A percentile compares a stretch with the other conserved stretches of the same genome.
These are phyloP conservation scores for Eupithecia tripunctaria DNA, from an alignment of 2,888 invertebrate species.

Conservation along the genomic window DNA sequence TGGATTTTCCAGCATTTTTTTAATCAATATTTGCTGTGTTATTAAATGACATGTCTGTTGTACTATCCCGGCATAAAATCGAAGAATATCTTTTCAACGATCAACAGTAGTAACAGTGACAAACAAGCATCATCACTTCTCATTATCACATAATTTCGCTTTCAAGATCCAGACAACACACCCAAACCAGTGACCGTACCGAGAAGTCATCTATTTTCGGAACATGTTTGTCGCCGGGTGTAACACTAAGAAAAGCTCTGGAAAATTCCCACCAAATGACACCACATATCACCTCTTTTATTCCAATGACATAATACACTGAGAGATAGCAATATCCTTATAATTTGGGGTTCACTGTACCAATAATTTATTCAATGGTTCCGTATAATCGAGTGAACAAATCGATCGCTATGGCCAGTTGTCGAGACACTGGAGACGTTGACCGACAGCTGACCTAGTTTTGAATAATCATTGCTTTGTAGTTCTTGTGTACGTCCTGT, in stretches of 20 bases:
- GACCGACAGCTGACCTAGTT: slow-evolving; percentile 25
- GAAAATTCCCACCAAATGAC: not conserved
- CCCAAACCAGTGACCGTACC: not conserved
- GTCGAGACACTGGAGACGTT: slow-evolving; percentile 20
- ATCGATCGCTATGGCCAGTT: slow-evolving; percentile 20
- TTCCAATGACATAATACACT: not conserved
- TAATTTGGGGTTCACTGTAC: not conserved
- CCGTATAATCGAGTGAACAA: slow-evolving; percentile 16
- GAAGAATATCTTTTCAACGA: not conserved
- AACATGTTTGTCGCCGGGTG: not conserved
- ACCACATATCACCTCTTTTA: not conserved
- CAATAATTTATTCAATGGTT: not conserved
- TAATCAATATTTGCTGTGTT: not conserved
- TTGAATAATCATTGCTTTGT: slow-evolving; percentile 4
- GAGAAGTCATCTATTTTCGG: not conserved
- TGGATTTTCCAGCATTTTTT: too few relatives aligned
- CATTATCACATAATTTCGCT: not conserved
- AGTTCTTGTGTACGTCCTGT: slow-evolving; percentile 44
- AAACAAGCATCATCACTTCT: not conserved
- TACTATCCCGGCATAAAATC: not conserved
- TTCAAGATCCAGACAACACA: not conserved
- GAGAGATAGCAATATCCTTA: not conserved
- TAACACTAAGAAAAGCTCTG: not conserved
- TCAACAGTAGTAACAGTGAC: not conserved
- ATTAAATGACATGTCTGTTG: not conserved